Evolutionary conservation across 2,113 vertebrate species (phyloP).

Genomic region (Oncorhynchus nerka): DNA sequence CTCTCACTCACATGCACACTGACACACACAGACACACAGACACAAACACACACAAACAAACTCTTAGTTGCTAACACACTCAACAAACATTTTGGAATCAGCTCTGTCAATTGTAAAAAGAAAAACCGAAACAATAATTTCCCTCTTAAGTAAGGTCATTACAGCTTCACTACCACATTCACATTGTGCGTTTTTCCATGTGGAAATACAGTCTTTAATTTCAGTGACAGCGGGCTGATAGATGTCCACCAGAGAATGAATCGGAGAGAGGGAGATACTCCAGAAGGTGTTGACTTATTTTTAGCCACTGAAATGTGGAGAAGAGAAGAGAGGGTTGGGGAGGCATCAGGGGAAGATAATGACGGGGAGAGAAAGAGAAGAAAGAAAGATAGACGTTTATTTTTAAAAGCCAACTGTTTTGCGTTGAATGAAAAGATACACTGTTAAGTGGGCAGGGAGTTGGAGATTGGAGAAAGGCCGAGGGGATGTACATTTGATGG

Average conservation of each 20-base stretch:
- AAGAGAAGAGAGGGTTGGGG: background rate
- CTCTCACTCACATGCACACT: too few relatives aligned
- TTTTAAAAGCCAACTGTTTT: constrained; percentile 69
- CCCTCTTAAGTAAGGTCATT: too few relatives aligned
- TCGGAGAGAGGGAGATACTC: background rate
- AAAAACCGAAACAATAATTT: too few relatives aligned
- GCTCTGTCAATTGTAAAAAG: too few relatives aligned
- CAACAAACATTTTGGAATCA: too few relatives aligned
- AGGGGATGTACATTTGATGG: background rate
- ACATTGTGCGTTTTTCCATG: background rate
- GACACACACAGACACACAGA: too few relatives aligned
- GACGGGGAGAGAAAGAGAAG: constrained; percentile 15
- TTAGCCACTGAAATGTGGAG: constrained; percentile 27
- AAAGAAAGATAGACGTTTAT: constrained; percentile 60
- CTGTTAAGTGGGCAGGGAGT: constrained; percentile 3
- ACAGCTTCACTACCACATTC: too few relatives aligned
- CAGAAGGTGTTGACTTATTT: constrained; percentile 43
- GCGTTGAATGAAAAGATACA: constrained; percentile 60
- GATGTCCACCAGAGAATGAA: constrained; percentile 2
- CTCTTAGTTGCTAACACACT: too few relatives aligned
- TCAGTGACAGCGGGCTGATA: background rate
- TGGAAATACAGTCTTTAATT: background rate
- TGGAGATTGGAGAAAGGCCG: background rate
- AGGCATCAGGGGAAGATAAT: constrained; percentile 26
- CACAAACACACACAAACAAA: too few relatives aligned